Percentiles rank a stretch among this genome's conserved stretches.
These are phyloP conservation scores for Heliconius hermathena DNA, from an alignment of 1,140 invertebrate genomes.

Conservation along the genomic window DNA sequence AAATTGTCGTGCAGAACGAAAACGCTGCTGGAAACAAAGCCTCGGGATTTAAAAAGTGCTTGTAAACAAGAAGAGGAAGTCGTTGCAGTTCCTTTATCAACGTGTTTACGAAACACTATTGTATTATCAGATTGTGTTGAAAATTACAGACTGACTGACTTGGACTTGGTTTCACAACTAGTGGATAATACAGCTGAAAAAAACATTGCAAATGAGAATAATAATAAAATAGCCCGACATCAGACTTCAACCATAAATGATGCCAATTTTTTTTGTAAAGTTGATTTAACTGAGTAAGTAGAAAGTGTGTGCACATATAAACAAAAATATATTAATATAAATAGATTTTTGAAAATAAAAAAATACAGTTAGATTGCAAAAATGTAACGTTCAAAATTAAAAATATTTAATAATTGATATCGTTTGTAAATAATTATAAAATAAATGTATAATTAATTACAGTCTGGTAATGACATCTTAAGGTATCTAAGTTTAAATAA, in stretches of 20 bases:
- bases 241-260: background rate
- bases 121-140: slow-evolving; percentile 37
- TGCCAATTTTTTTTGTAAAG: background rate
- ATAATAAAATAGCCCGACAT: background rate
- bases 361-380: background rate
- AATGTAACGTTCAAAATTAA: background rate
- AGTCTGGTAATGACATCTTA: too few species aligned
- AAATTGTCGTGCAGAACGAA: slow-evolving; percentile 52
- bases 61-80: slow-evolving; percentile 43
- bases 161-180: slow-evolving; percentile 40
- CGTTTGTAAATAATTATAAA: background rate
- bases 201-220: background rate
- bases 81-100: slow-evolving; percentile 26
- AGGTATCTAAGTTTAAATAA: too few species aligned
- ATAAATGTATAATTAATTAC: background rate
- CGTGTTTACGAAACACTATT: slow-evolving; percentile 26
- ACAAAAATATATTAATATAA: background rate
- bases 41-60: background rate
- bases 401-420: background rate
- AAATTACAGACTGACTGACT: slow-evolving; percentile 9
- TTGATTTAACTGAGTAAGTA: background rate
- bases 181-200: slow-evolving; percentile 36
- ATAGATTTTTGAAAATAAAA: background rate
- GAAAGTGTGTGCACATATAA: too few species aligned
- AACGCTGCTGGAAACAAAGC: slow-evolving; percentile 37